These are phyloP conservation scores for Acanthisitta chloris DNA, from an alignment of 2,113 vertebrate species.

Conservation along the genomic window DNA sequence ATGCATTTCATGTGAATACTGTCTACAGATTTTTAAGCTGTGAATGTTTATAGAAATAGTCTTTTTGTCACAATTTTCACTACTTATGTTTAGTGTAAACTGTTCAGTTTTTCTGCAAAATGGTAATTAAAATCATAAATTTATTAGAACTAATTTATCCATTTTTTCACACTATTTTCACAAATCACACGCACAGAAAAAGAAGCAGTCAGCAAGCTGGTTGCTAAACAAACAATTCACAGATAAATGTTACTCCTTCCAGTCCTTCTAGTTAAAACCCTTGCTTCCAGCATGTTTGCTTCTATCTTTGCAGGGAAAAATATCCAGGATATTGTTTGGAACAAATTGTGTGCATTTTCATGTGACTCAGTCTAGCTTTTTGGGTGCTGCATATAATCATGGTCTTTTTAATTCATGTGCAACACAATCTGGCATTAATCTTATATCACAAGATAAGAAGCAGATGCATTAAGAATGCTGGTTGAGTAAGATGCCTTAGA, in stretches of 20 bases:
- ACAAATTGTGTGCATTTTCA: not conserved
- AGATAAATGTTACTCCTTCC: not conserved
- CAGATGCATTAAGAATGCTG: not conserved
- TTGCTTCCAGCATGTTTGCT: not conserved
- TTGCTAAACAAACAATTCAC: slow-evolving; percentile 3
- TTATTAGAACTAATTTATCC: not conserved
- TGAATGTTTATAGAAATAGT: not conserved
- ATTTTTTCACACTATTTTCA: not conserved
- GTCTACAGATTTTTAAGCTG: not conserved
- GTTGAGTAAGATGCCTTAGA: not conserved
- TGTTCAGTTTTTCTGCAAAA: not conserved
- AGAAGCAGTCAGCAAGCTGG: not conserved
- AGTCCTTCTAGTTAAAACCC: not conserved
- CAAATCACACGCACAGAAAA: not conserved
- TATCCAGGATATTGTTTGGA: not conserved
- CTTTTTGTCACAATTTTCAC: not conserved
- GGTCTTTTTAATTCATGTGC: not conserved
- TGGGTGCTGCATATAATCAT: not conserved
- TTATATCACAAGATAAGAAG: slow-evolving; percentile 5
- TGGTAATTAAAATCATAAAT: not conserved
- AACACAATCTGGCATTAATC: slow-evolving; percentile 30
- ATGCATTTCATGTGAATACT: not conserved
- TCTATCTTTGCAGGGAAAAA: not conserved
- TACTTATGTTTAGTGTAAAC: not conserved
- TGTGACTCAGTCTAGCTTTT: not conserved